Conservation (phyloP, 2,113 vertebrate species). For the Cervus canadensis region DNA sequence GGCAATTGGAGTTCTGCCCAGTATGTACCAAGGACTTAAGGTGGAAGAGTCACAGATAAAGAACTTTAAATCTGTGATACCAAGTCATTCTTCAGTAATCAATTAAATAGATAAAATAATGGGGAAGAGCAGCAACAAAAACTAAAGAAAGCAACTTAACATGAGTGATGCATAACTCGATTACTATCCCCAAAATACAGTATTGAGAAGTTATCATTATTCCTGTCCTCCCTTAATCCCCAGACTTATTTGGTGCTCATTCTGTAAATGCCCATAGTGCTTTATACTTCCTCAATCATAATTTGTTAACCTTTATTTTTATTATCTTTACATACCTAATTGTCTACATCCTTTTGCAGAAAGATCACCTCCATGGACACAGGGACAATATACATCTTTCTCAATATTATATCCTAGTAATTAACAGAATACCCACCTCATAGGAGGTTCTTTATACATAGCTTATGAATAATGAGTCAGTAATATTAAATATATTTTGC, state of each 20-base stretch:
- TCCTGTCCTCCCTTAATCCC: not conserved
- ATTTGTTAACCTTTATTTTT: not conserved
- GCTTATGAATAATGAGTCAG: not conserved
- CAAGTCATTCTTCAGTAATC: not conserved
- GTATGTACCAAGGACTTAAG: not conserved
- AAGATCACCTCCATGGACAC: not conserved
- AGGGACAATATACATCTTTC: not conserved
- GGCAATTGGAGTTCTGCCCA: not conserved
- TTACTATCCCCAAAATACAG: not conserved
- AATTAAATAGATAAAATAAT: not conserved
- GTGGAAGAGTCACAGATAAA: not conserved
- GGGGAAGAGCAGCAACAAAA: not conserved
- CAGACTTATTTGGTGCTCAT: not conserved
- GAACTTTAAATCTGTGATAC: not conserved
- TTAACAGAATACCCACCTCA: not conserved
- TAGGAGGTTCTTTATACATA: not conserved
- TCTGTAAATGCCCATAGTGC: not conserved
- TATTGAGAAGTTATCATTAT: not conserved
- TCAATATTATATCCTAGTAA: not conserved
- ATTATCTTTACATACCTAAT: not conserved
- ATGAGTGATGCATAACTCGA: not conserved
- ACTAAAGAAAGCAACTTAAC: not conserved
- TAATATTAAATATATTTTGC: not conserved
- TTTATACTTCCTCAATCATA: not conserved
- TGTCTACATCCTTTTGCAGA: not conserved